These are phyloP conservation scores for Pachymerium ferrugineum DNA, from an alignment of 2,888 invertebrate species.

Conservation along the genomic window DNA sequence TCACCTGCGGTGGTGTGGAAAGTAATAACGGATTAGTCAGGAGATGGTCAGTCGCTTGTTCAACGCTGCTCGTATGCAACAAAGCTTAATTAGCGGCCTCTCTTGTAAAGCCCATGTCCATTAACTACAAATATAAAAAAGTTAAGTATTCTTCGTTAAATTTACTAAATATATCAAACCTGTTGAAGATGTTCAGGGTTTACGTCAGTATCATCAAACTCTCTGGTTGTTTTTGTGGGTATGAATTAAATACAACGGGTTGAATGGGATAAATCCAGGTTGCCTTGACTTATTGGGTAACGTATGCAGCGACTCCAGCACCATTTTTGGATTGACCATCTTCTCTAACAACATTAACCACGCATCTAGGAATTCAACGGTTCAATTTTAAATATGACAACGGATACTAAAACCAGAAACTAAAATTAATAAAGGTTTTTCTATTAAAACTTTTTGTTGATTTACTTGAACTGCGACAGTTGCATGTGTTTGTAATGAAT, in stretches of 20 bases:
- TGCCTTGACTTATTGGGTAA: slow-evolving; percentile 52
- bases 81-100: slow-evolving; percentile 69
- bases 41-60: slow-evolving; percentile 75
- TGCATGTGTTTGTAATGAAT: slow-evolving; percentile 72
- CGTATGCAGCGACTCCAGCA: slow-evolving; percentile 70
- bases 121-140: slow-evolving; percentile 48
- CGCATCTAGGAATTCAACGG: slow-evolving; percentile 73
- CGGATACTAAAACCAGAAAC: slow-evolving; percentile 43
- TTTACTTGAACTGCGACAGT: slow-evolving; percentile 54
- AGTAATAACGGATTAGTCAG: slow-evolving; percentile 52
- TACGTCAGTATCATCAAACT: slow-evolving; percentile 45
- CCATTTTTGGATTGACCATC: slow-evolving; percentile 74
- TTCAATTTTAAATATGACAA: slow-evolving; percentile 59
- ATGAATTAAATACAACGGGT: slow-evolving; percentile 35
- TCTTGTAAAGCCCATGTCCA: slow-evolving; percentile 79
- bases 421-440: slow-evolving; percentile 41
- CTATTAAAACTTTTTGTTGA: slow-evolving; percentile 42
- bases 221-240: slow-evolving; percentile 31
- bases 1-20: slow-evolving; percentile 33
- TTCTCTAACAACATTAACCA: slow-evolving; percentile 76
- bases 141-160: no score
- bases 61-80: slow-evolving; percentile 60
- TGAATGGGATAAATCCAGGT: slow-evolving; percentile 28
- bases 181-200: slow-evolving; percentile 60
- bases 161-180: slow-evolving; percentile 38